phyloP scores from a whole-genome alignment of 1,140 invertebrate species.

The Armadillidium nasatum region DNA sequence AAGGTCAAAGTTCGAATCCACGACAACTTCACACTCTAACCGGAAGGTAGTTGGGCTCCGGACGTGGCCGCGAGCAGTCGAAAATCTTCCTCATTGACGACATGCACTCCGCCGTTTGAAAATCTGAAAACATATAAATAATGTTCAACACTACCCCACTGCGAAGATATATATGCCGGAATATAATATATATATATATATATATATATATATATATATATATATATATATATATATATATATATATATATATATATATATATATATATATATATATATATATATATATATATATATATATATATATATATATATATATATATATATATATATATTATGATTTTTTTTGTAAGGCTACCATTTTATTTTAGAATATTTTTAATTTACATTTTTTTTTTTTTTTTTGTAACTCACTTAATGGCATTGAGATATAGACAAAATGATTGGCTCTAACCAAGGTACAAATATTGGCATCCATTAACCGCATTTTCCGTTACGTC shows the following conservation, averaged over 20 bases:
- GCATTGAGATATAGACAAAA: no score
- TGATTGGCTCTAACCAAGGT: no score
- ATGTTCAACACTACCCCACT: no score
- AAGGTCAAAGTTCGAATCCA: neutral
- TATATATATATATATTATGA: slow-evolving; percentile 6
- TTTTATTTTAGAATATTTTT: no score
- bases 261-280: neutral
- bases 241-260: no score
- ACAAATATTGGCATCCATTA: no score
- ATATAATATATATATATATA: no score
- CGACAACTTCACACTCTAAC: neutral
- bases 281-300: slow-evolving; percentile 6
- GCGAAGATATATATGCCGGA: no score
- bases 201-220: no score
- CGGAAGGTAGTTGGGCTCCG: neutral
- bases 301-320: slow-evolving; percentile 6
- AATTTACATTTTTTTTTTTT: neutral
- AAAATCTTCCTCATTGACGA: neutral
- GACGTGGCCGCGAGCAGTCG: neutral
- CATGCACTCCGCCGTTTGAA: neutral
- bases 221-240: no score
- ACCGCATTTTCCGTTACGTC: no score
- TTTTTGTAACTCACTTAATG: neutral
- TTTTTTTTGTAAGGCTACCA: no score
- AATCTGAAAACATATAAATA: neutral